Conservation (phyloP, 2,797 vertebrate genomes). For the Esox masquinongy region DNA sequence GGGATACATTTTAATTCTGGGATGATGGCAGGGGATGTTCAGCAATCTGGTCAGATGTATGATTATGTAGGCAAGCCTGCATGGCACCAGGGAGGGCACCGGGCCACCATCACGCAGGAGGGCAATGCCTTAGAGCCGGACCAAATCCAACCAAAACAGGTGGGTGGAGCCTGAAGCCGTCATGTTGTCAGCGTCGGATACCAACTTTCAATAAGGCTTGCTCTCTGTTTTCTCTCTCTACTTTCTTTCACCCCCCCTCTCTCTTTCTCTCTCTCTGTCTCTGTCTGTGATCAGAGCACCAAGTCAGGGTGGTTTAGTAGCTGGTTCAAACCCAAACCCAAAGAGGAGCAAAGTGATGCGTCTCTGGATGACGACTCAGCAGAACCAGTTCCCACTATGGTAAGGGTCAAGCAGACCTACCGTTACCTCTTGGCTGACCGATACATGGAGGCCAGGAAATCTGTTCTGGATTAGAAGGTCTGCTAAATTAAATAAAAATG, state of each 20-base stretch:
- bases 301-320: slow-evolving; percentile 72
- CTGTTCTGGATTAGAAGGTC: no score
- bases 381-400: slow-evolving; percentile 33
- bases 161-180: slow-evolving; percentile 13
- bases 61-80: not conserved
- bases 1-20: slow-evolving; percentile 5
- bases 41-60: not conserved
- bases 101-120: slow-evolving; percentile 4
- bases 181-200: not conserved
- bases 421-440: not conserved
- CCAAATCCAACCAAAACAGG: slow-evolving; percentile 35
- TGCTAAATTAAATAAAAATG: no score
- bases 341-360: slow-evolving; percentile 42
- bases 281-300: slow-evolving; percentile 45
- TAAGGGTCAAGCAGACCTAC: slow-evolving; percentile 1
- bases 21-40: not conserved
- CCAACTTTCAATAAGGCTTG: not conserved
- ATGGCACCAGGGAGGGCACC: slow-evolving; percentile 5
- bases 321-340: slow-evolving; percentile 72
- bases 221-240: not conserved
- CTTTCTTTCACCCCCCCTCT: not conserved
- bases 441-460: not conserved
- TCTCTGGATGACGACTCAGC: slow-evolving; percentile 28
- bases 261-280: not conserved
- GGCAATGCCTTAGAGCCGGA: slow-evolving; percentile 12